Evolutionary conservation across 1,140 invertebrate species (phyloP).

Genomic region (Drosophila nebulosa): DNA sequence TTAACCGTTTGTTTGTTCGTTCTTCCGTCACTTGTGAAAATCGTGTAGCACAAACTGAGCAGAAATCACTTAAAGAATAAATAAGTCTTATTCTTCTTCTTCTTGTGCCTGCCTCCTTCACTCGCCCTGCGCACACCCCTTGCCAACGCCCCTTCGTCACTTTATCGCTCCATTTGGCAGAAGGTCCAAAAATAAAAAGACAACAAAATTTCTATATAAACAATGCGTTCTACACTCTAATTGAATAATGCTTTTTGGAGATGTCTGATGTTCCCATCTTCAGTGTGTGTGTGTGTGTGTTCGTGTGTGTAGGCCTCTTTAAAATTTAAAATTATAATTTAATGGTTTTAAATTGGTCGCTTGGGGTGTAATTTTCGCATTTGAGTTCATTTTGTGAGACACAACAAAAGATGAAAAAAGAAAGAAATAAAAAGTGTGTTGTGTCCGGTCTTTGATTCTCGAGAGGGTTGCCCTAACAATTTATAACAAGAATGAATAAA

Average conservation of each 20-base stretch:
- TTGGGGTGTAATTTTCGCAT: conserved; percentile 79
- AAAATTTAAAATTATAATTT: conserved; percentile 79
- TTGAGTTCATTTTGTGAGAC: conserved; percentile 67
- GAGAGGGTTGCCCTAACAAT: conserved; percentile 9
- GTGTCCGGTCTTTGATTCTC: conserved; percentile 41
- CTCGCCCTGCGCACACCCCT: background rate
- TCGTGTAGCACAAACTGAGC: conserved; percentile 5
- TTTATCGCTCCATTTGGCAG: background rate
- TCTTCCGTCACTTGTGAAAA: conserved; percentile 8
- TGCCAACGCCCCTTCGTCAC: background rate
- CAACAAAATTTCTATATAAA: conserved; percentile 27
- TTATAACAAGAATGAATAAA: background rate
- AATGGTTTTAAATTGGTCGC: conserved; percentile 78
- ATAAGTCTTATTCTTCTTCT: background rate
- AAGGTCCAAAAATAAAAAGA: background rate
- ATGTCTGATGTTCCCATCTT: conserved; percentile 18
- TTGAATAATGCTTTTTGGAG: conserved; percentile 50
- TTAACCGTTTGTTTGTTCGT: background rate
- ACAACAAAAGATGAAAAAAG: conserved; percentile 20
- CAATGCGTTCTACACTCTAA: conserved; percentile 36
- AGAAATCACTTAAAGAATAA: conserved; percentile 18
- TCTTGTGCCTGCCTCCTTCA: background rate
- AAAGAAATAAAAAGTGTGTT: conserved; percentile 42
- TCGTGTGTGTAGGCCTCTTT: conserved; percentile 48
- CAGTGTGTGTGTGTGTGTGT: conserved; percentile 15